These are phyloP conservation scores for Diachrysia chrysitis DNA, from an alignment of 2,888 invertebrate genomes.

Conservation along the genomic window DNA sequence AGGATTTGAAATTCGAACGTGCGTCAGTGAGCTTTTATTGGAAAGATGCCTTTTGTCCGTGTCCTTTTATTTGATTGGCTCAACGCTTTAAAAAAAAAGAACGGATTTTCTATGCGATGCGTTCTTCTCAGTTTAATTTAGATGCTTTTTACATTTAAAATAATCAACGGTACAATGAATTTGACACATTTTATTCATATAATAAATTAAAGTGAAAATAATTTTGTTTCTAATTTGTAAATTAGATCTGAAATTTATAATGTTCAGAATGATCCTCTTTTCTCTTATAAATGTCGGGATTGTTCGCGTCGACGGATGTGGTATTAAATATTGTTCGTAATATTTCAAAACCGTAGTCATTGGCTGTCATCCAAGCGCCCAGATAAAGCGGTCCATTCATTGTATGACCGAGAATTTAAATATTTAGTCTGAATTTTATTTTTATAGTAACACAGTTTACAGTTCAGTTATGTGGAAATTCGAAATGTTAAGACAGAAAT, in stretches of 20 bases:
- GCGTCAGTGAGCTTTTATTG: neutral
- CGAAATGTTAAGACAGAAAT: neutral
- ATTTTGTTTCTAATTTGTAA: neutral
- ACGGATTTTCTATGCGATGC: neutral
- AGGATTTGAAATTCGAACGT: neutral
- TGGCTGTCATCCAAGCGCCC: constrained; percentile 51
- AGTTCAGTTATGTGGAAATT: neutral
- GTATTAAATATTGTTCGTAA: constrained; percentile 47
- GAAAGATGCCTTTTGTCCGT: neutral
- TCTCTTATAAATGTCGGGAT: constrained; percentile 13
- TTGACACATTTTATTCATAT: neutral
- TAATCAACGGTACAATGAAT: neutral
- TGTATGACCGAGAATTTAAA: constrained; percentile 13
- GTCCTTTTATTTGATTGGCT: neutral
- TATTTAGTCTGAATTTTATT: constrained; percentile 11
- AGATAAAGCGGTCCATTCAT: constrained; percentile 41
- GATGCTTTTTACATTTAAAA: neutral
- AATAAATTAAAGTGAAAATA: neutral
- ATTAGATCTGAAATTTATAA: neutral
- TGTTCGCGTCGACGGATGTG: constrained; percentile 27
- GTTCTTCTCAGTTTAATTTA: neutral
- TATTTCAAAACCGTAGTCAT: constrained; percentile 45
- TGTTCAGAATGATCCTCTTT: neutral
- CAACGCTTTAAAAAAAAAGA: neutral
- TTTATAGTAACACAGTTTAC: no score